Percentiles rank a stretch among this genome's conserved stretches.
Evolutionary conservation across 37 sponge, comb jelly and placozoan genomes (phyloP).

Genomic region (Crambe crambe): DNA sequence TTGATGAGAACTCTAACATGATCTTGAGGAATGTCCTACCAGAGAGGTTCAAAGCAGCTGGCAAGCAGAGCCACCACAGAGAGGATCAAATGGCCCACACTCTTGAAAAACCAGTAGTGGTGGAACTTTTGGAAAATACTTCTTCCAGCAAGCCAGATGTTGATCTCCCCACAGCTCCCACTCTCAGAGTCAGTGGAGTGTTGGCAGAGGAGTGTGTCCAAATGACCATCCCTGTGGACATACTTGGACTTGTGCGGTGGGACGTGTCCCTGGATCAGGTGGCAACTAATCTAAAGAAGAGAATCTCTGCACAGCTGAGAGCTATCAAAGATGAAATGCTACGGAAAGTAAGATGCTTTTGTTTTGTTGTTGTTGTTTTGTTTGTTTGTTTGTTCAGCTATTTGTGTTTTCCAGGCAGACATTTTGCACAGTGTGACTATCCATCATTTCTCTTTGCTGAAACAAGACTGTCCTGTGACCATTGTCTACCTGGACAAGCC

Average conservation of each 20-base stretch:
- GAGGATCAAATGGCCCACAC: background rate
- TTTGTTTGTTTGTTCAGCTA: background rate
- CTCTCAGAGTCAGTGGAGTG: slow-evolving; percentile 8
- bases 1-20: background rate
- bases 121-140: slow-evolving; percentile 19
- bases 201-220: background rate
- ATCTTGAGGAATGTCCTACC: background rate
- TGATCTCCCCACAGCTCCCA: background rate
- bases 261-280: background rate
- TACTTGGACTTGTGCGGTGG: slow-evolving; percentile 1
- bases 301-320: slow-evolving; percentile 26
- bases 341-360: slow-evolving; percentile 48
- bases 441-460: slow-evolving; percentile 30
- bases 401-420: background rate
- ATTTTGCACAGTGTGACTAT: slow-evolving; percentile 24
- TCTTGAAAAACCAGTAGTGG: background rate
- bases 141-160: background rate
- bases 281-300: slow-evolving; percentile 3
- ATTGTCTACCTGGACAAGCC: slow-evolving; percentile 47
- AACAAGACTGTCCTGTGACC: slow-evolving; percentile 53
- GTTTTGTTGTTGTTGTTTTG: background rate
- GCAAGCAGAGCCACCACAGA: background rate
- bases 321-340: slow-evolving; percentile 1
- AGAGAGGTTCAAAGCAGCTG: background rate
- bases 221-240: slow-evolving; percentile 28